Percentiles rank a stretch among this genome's conserved stretches.
Conservation (phyloP, 2,113 vertebrate species). For the Hyperoodon ampullatus region DNA sequence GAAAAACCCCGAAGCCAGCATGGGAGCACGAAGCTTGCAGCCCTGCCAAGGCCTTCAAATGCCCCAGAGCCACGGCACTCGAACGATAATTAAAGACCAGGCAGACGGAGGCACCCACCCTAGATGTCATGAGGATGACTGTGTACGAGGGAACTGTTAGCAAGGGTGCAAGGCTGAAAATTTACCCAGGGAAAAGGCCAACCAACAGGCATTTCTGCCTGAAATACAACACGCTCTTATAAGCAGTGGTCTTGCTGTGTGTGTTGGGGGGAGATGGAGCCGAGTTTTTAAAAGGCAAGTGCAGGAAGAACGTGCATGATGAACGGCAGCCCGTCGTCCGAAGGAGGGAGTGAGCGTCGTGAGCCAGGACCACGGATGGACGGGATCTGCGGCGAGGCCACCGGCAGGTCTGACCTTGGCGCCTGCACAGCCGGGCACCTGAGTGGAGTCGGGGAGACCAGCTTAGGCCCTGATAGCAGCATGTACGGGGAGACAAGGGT, state of each 20-base stretch:
- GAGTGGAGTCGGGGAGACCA: not conserved
- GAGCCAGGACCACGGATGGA: not conserved
- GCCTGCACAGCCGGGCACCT: not conserved
- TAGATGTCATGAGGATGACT: accelerated
- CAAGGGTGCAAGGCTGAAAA: not conserved
- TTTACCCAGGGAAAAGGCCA: not conserved
- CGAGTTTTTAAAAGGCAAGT: not conserved
- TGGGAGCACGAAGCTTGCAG: accelerated
- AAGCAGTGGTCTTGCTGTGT: no score
- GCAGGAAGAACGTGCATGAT: no score
- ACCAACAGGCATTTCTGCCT: not conserved
- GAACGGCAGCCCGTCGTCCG: not conserved
- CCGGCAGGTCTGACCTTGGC: not conserved
- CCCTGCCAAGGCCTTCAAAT: accelerated
- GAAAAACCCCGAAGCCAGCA: not conserved
- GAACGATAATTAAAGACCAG: not conserved
- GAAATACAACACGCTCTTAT: not conserved
- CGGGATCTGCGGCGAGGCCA: not conserved
- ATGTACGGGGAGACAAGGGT: no score
- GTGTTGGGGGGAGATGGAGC: not conserved
- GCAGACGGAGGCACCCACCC: not conserved
- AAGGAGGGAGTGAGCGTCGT: no score
- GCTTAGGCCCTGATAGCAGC: not conserved
- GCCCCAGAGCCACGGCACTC: not conserved
- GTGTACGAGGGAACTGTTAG: accelerated